phyloP scores from a whole-genome alignment of 2,888 invertebrate genomes.

The Quadriops clusia region DNA sequence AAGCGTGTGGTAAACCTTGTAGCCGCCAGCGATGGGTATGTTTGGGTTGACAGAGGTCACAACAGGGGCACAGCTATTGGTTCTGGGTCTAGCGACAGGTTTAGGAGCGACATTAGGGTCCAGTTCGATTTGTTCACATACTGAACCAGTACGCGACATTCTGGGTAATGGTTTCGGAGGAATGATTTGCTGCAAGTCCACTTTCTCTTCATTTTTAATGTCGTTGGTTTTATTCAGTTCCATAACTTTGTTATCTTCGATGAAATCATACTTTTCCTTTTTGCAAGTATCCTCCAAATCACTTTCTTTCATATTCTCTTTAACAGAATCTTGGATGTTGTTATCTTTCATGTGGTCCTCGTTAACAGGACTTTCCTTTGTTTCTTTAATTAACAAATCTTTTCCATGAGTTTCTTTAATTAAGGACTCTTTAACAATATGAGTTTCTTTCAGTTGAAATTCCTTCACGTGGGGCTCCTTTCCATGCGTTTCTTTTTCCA shows the following conservation, averaged over 20 bases:
- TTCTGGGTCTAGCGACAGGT: slow-evolving; percentile 58
- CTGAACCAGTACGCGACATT: slow-evolving; percentile 56
- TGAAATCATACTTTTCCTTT: slow-evolving; percentile 3
- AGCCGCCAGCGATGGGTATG: slow-evolving; percentile 45
- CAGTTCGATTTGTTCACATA: slow-evolving; percentile 51
- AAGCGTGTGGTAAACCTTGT: slow-evolving; percentile 71
- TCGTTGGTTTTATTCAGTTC: slow-evolving; percentile 10
- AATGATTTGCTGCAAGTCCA: slow-evolving; percentile 13
- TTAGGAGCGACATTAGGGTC: slow-evolving; percentile 45
- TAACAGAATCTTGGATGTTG: slow-evolving; percentile 33
- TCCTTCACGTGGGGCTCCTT: too few relatives aligned
- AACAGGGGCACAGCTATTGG: slow-evolving; percentile 43
- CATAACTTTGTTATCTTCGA: too few relatives aligned
- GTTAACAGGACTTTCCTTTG: slow-evolving; percentile 30
- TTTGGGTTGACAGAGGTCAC: slow-evolving; percentile 48
- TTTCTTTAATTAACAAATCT: slow-evolving; percentile 20
- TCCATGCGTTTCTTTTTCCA: slow-evolving; percentile 44
- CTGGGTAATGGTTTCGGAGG: slow-evolving; percentile 74
- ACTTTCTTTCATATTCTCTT: slow-evolving; percentile 13
- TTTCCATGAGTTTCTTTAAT: slow-evolving; percentile 14
- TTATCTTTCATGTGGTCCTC: too few relatives aligned
- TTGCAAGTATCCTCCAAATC: too few relatives aligned
- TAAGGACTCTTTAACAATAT: too few relatives aligned
- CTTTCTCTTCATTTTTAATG: slow-evolving; percentile 3
- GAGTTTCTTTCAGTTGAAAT: slow-evolving; percentile 13